Base-by-base conservation (phyloP, 2,888 invertebrate species). In the Trichacis sp. region DNA sequence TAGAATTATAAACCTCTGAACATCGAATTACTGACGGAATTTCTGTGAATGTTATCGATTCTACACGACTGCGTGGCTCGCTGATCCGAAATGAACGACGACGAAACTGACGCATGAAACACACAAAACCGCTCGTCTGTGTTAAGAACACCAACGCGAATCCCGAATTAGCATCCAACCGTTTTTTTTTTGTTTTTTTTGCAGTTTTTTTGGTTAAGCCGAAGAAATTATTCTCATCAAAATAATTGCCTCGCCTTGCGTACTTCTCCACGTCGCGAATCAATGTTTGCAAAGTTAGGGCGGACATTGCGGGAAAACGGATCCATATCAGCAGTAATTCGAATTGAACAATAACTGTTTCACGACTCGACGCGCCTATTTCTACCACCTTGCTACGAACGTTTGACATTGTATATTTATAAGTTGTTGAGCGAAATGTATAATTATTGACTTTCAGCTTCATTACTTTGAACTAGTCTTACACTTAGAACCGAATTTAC, bases 21-120 rank as follows among this genome's bases (percentile, higher is more conserved):
- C 47, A 43, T 57, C 30, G 63, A 67, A 63, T 67, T 60, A 63
- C 60, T 49, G 52, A 42, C 47, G 48, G 51, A 46, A 67, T 60
- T 63, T 40, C 20, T 38, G 17, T 67, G 60, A 67, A 63, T 63
- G 67, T 63, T 67, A 67, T 67, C 63, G 67, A 63, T 67, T 67
- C 60, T 56, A 51, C 63, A 51, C 56, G 63, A 57, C 53, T 67
- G 63, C 63, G 63, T 60, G 50, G 57, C 60, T 57, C 63, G 52
- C 56, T 63, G 57, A 67, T 63, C 53, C 63, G 60, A 50, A 33
- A 43, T 43, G 48, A 46, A 43, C 54, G 43, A 54, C 60, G 48
- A 20, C 38, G 40, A 50, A 14, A 51, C 53, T 33, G 50, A 60
- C 47, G 33, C 67, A 48, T 42, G 49, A 59, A 60, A n/a, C n/a